Conservation (phyloP, 2,888 invertebrate genomes). For the Escarpia spicata region DNA sequence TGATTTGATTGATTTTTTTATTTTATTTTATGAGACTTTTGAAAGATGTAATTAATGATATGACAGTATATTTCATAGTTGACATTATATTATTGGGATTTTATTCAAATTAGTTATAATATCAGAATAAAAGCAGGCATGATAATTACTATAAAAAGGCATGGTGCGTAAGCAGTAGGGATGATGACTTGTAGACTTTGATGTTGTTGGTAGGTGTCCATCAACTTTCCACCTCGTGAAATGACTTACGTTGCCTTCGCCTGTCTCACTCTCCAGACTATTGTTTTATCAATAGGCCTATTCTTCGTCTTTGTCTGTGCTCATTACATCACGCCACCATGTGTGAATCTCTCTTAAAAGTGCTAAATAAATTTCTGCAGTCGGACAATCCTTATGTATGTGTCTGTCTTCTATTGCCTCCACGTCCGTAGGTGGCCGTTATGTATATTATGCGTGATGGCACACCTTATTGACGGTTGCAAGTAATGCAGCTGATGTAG, state of each 20-base stretch:
- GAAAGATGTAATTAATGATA: not conserved
- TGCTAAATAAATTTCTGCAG: not conserved
- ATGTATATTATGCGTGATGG: slow-evolving; percentile 16
- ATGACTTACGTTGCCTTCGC: not conserved
- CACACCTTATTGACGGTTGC: not conserved
- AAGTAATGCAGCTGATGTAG: not conserved
- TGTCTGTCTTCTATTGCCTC: not conserved
- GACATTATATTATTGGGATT: not conserved
- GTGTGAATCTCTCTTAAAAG: not conserved
- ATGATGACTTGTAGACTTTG: not conserved
- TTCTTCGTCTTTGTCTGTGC: not conserved
- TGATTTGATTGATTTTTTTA: not conserved
- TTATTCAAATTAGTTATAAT: not conserved
- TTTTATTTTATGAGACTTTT: not conserved
- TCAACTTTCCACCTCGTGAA: not conserved
- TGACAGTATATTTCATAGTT: not conserved
- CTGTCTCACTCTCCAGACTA: not conserved
- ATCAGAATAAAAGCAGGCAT: not conserved
- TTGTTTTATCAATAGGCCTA: slow-evolving; percentile 4
- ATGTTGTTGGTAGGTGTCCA: not conserved
- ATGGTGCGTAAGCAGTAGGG: not conserved
- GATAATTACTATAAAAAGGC: not conserved
- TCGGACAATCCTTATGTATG: not conserved
- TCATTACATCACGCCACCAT: not conserved
- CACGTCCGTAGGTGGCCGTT: not conserved